Evolutionary conservation across 2,888 invertebrate species (phyloP), one percentile per base, ranked within the genome.

Genomic region (Pocota personata): DNA sequence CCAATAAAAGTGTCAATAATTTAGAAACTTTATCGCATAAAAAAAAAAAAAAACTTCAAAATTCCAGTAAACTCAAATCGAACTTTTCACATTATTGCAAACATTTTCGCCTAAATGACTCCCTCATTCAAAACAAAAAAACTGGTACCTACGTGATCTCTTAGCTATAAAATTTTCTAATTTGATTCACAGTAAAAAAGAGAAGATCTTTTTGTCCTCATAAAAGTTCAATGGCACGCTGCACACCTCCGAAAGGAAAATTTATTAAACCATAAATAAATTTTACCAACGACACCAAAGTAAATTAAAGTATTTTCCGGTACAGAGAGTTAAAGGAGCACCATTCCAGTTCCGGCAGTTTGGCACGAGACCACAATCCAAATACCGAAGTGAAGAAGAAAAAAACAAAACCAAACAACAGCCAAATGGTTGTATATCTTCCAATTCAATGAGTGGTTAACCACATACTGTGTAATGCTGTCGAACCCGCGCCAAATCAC

Each of bases 401-500:
- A 35, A 67, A 8, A 73, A 32, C 16, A 78, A 32, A 73, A 60
- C 55, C 46, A 50, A 77, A 64, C n/a, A 66, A 43, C 48, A 57
- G 64, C 77, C 64, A 73, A 73, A 82, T 24, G 60, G 58, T 60
- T 72, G 55, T 83, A 67, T 48, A 64, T 79, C 83, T 79, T 62
- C 67, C 73, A 55, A 75, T 82, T 79, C 73, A 79, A 73, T 83
- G 79, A 83, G 73, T 69, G 79, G 83, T 62, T 79, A 79, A 79
- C 83, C 83, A 69, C 72, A 73, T 69, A 57, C 48, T 43, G 46
- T 79, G 67, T 73, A 69, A 35, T 69, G 55, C 67, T 67, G 55
- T 27, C 72, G 73, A 73, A 72, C 66, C 32, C 66, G 64, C 77
- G 58, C 72, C 62, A 79, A 79, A 83, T 83, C 73, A 72, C 73